phyloP scores from a whole-genome alignment of 2,113 vertebrate genomes.

The Sphyrna mokarran region DNA sequence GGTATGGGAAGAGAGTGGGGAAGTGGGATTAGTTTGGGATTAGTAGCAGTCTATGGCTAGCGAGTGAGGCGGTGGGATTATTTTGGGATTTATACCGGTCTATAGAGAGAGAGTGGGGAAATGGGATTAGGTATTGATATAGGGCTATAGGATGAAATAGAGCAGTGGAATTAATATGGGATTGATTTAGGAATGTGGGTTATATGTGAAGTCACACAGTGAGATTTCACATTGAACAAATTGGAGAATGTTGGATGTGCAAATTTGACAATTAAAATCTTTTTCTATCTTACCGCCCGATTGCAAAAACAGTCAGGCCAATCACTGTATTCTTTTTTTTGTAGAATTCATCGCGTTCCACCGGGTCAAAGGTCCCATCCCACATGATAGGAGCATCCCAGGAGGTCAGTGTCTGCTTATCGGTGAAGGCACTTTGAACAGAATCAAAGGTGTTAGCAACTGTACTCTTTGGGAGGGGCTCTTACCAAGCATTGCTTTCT shows the following conservation, averaged over 20 bases:
- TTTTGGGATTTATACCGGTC: too few species aligned
- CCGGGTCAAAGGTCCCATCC: slow-evolving; percentile 46
- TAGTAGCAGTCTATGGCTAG: too few species aligned
- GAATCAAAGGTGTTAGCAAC: background rate
- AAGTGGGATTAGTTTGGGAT: too few species aligned
- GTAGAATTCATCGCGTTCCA: slow-evolving; percentile 43
- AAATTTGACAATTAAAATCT: background rate
- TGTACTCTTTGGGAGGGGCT: too few species aligned
- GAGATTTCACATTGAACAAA: background rate
- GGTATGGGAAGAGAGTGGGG: background rate
- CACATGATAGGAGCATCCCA: slow-evolving; percentile 48
- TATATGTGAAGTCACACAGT: background rate
- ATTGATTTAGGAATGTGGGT: background rate
- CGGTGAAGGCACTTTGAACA: background rate
- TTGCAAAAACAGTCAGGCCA: slow-evolving; percentile 45
- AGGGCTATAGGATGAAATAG: background rate
- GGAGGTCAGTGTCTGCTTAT: slow-evolving; percentile 21
- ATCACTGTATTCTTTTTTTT: slow-evolving; percentile 42
- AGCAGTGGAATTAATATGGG: background rate
- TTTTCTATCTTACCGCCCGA: slow-evolving; percentile 42
- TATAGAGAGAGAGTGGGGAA: background rate
- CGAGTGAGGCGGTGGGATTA: too few species aligned
- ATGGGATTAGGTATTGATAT: background rate
- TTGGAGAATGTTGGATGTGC: background rate
- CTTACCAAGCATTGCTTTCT: background rate